A percentile compares a stretch with the other conserved stretches of the same genome.
These are phyloP conservation scores for Pteropus alecto DNA, from an alignment of 2,113 vertebrate species.

Conservation along the genomic window DNA sequence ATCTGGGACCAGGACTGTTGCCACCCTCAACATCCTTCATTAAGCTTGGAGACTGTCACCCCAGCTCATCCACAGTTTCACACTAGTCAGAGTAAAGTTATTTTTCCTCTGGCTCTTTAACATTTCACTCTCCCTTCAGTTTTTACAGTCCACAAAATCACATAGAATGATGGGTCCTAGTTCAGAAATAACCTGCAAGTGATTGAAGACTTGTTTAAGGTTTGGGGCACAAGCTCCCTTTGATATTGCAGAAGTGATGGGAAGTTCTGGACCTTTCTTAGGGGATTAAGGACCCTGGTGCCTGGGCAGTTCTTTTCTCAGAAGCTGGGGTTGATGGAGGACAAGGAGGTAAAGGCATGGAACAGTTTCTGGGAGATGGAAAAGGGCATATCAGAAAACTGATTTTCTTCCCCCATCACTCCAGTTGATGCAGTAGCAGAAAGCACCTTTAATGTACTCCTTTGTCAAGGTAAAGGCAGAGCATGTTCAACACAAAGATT, in stretches of 20 bases:
- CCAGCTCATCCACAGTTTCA: background rate
- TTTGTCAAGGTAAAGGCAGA: background rate
- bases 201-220: background rate
- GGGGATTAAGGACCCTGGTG: background rate
- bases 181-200: background rate
- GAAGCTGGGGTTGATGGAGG: background rate
- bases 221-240: background rate
- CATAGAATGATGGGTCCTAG: background rate
- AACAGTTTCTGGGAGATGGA: background rate
- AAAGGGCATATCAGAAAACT: background rate
- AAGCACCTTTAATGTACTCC: background rate
- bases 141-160: background rate
- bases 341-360: background rate
- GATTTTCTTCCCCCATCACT: background rate
- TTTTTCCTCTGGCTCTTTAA: background rate
- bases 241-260: background rate
- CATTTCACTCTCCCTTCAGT: background rate
- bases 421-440: background rate
- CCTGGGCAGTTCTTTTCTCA: background rate
- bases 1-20: fast-evolving
- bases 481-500: background rate
- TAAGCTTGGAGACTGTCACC: background rate
- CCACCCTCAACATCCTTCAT: fast-evolving
- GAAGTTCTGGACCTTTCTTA: background rate
- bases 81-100: background rate